These are phyloP conservation scores for Xiphophorus couchianus DNA, from an alignment of 2,113 vertebrate species.

Conservation along the genomic window DNA sequence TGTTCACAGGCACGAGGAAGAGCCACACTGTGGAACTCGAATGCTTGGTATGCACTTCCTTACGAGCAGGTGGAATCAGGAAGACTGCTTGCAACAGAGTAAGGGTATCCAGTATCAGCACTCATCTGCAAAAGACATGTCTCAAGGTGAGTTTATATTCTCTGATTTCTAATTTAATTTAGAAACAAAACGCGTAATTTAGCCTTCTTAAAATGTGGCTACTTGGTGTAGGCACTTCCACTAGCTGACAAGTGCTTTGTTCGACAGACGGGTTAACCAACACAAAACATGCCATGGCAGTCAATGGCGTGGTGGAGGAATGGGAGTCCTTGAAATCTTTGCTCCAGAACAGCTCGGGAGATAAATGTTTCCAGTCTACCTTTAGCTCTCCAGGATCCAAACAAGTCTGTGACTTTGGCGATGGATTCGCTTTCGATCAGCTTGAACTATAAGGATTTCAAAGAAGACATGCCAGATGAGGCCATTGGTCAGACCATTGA, in stretches of 20 bases:
- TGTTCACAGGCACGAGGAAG: background rate
- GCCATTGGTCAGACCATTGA: conserved; percentile 12
- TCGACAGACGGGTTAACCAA: background rate
- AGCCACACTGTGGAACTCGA: background rate
- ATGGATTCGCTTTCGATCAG: conserved; percentile 5
- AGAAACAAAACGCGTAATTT: background rate
- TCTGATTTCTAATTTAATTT: too few relatives aligned
- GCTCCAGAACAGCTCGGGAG: conserved; percentile 1
- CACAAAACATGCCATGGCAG: conserved; percentile 32
- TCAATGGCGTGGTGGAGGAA: conserved; percentile 30
- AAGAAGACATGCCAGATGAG: conserved; percentile 31
- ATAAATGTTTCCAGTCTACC: conserved; percentile 1
- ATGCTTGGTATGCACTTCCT: background rate
- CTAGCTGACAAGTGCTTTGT: background rate
- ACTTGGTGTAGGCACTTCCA: background rate
- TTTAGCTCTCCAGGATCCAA: conserved; percentile 25
- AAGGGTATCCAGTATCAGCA: conserved; percentile 29
- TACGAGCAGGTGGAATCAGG: conserved; percentile 14
- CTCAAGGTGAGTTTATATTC: conserved; percentile 24
- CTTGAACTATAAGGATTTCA: conserved; percentile 31
- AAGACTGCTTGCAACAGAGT: conserved; percentile 28
- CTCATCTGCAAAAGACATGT: conserved; percentile 35
- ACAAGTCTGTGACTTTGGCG: conserved; percentile 25
- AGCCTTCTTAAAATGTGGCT: background rate
- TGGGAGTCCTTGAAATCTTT: conserved; percentile 31